phyloP scores from a whole-genome alignment of 1,140 invertebrate genomes.

The Agrypnia vestita region DNA sequence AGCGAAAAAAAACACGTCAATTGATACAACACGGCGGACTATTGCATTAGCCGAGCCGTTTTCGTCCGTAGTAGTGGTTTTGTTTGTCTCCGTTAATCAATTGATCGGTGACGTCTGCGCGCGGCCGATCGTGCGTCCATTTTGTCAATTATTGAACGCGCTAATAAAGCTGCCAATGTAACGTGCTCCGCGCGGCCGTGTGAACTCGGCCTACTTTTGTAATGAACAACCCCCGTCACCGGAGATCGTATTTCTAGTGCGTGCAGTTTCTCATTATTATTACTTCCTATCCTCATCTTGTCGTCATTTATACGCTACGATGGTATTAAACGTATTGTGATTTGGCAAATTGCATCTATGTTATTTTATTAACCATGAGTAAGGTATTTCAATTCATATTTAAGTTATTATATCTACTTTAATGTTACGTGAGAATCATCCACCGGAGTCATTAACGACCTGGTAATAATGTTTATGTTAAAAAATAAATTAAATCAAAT shows the following conservation, averaged over 20 bases:
- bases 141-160: constrained; percentile 21
- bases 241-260: not conserved
- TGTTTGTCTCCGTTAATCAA: not conserved
- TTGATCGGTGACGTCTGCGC: not conserved
- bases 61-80: too few species aligned
- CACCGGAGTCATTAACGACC: too few species aligned
- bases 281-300: not conserved
- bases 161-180: not conserved
- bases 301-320: not conserved
- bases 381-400: too few species aligned
- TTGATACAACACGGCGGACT: too few species aligned
- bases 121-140: not conserved
- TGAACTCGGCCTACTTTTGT: not conserved
- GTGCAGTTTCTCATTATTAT: not conserved
- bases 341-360: not conserved
- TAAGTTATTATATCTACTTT: too few species aligned
- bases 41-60: too few species aligned
- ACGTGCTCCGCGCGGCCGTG: not conserved
- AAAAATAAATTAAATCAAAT: too few species aligned
- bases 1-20: too few species aligned
- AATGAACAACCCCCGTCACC: not conserved
- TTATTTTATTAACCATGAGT: too few species aligned
- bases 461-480: too few species aligned
- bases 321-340: not conserved
- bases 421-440: too few species aligned